Evolutionary conservation across 2,113 vertebrate genomes (phyloP).

Genomic region (Callospermophilus lateralis): DNA sequence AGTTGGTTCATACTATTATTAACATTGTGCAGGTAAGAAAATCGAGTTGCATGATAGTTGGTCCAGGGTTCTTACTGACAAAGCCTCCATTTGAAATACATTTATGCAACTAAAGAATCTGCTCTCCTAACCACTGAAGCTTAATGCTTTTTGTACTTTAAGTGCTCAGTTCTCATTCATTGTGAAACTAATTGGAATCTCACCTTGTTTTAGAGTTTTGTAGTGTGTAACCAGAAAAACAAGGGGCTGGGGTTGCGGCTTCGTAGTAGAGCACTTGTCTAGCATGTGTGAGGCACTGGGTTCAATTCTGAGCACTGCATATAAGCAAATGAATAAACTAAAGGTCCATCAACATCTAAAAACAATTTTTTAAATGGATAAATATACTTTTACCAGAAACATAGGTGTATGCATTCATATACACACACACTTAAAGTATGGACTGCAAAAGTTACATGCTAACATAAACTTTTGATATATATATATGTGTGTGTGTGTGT

Average conservation of each 20-base stretch:
- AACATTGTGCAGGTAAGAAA: neutral
- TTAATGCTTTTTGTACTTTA: neutral
- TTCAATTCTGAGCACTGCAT: no score
- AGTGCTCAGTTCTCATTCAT: neutral
- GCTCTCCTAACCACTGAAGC: neutral
- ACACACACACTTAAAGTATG: neutral
- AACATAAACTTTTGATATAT: neutral
- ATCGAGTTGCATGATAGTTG: constrained; percentile 1
- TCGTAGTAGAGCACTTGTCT: no score
- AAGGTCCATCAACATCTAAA: no score
- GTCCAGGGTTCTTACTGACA: neutral
- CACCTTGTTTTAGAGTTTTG: constrained; percentile 22
- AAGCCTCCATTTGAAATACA: neutral
- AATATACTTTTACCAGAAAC: neutral
- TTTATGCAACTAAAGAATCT: neutral
- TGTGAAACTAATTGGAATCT: constrained; percentile 38
- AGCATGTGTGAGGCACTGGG: no score
- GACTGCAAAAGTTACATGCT: neutral
- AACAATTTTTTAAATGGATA: neutral
- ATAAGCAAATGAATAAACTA: no score
- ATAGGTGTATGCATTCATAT: neutral
- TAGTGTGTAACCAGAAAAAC: neutral
- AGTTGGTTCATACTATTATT: neutral
- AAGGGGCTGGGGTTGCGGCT: no score
- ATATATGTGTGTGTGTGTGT: neutral